Percentiles rank a stretch among this genome's conserved stretches.
These are phyloP conservation scores for Caerostris darwini DNA, from an alignment of 1,140 invertebrate species.

Conservation along the genomic window DNA sequence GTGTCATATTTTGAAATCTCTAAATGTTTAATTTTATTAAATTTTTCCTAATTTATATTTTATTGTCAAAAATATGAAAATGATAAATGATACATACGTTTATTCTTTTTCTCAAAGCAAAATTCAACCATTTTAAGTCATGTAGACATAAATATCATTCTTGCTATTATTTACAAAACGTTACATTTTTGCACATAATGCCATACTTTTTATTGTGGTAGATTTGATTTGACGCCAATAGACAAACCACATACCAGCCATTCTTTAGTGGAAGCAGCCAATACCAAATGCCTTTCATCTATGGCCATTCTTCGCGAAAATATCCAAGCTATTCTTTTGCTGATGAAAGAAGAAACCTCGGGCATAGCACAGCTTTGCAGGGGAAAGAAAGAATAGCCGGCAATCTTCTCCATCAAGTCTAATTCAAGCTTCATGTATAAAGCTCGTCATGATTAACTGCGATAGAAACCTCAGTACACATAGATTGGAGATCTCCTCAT, in stretches of 20 bases:
- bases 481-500: background rate
- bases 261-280: background rate
- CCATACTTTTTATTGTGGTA: too few species aligned
- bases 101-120: too few species aligned
- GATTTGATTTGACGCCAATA: too few species aligned
- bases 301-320: background rate
- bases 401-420: slow-evolving; percentile 49
- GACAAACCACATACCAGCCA: background rate
- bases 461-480: background rate
- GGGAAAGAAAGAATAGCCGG: background rate
- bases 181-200: too few species aligned
- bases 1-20: too few species aligned
- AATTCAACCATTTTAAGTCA: too few species aligned
- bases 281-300: background rate
- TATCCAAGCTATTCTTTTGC: slow-evolving; percentile 8
- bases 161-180: too few species aligned
- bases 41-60: too few species aligned
- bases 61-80: too few species aligned
- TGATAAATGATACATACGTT: too few species aligned
- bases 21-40: too few species aligned
- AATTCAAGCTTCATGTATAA: slow-evolving; percentile 50
- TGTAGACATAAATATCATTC: too few species aligned
- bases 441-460: slow-evolving; percentile 34
- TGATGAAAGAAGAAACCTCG: background rate
- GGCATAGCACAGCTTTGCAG: background rate